These are phyloP conservation scores for Branchinecta lynchi DNA, from an alignment of 1,140 invertebrate species.

Conservation along the genomic window DNA sequence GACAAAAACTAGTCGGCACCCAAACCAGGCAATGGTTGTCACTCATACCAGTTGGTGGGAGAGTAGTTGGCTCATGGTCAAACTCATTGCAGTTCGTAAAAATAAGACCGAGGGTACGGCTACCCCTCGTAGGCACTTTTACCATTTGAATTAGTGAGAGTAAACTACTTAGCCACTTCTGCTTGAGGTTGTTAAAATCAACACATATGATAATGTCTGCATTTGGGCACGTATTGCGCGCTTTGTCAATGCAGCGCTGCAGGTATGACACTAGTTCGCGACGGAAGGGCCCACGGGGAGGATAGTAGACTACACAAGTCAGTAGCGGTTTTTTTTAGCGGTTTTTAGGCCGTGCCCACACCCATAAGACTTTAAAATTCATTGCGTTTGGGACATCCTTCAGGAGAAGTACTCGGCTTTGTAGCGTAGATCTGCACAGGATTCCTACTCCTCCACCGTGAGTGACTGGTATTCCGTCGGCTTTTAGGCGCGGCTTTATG, in stretches of 20 bases:
- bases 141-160: neutral
- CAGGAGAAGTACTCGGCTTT: neutral
- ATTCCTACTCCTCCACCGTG: neutral
- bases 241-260: neutral
- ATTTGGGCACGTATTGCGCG: neutral
- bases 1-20: neutral
- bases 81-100: neutral
- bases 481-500: neutral
- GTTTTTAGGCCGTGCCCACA: neutral
- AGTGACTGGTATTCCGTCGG: neutral
- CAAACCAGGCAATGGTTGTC: neutral
- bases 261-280: neutral
- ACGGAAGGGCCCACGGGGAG: neutral
- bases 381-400: neutral
- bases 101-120: neutral
- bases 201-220: neutral
- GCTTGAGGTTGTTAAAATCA: neutral
- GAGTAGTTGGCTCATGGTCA: neutral
- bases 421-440: neutral
- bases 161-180: neutral
- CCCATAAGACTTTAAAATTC: slow-evolving; percentile 2
- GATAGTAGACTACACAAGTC: neutral
- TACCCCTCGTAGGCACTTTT: neutral
- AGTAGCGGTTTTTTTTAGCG: neutral
- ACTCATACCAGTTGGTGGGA: neutral